Evolutionary conservation across 2,888 invertebrate genomes (phyloP).

Genomic region (Cryptus viduatorius): DNA sequence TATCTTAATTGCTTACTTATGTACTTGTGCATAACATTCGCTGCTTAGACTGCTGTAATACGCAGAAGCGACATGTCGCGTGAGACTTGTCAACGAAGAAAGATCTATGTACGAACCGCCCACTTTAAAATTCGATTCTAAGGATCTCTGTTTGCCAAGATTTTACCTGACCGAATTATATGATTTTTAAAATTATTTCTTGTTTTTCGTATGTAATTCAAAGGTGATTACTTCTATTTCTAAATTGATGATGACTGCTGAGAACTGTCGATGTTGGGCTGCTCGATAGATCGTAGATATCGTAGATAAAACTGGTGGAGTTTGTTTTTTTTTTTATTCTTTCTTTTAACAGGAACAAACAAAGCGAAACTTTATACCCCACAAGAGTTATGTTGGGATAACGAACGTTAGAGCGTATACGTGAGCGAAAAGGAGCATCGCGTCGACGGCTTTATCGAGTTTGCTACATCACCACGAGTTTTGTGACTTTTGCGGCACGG

Average conservation of each 20-base stretch:
- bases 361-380: neutral
- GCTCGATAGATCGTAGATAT: neutral
- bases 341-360: neutral
- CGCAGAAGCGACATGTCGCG: slow-evolving; percentile 49
- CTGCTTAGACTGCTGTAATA: slow-evolving; percentile 71
- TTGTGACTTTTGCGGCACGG: slow-evolving; percentile 22
- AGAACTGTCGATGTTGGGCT: neutral
- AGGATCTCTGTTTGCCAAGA: neutral
- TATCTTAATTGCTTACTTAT: slow-evolving; percentile 76
- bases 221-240: neutral
- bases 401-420: slow-evolving; percentile 42
- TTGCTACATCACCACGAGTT: neutral
- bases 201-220: too few species aligned
- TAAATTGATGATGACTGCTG: neutral
- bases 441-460: slow-evolving; percentile 45
- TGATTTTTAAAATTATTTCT: too few species aligned
- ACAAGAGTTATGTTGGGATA: slow-evolving; percentile 28
- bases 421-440: slow-evolving; percentile 47
- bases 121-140: neutral
- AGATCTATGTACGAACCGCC: neutral
- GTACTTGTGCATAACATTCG: slow-evolving; percentile 69
- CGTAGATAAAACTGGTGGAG: neutral
- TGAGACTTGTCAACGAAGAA: slow-evolving; percentile 11
- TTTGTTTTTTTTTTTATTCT: neutral
- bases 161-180: neutral